These are phyloP conservation scores for Luscinia luscinia DNA, from an alignment of 2,797 vertebrate genomes.

Conservation along the genomic window DNA sequence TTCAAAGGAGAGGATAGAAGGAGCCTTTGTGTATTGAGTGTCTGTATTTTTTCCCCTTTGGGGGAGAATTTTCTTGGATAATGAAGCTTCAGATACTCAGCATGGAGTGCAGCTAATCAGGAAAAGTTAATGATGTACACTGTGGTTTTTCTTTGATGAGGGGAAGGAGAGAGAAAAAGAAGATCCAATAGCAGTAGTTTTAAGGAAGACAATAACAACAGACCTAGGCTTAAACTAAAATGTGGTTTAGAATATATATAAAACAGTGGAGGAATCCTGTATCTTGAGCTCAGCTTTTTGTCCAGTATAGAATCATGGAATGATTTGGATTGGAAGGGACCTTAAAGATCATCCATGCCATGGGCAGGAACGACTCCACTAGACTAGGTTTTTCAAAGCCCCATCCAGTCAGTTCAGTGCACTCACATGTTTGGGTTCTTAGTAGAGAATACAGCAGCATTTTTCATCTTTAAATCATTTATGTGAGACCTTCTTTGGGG, in stretches of 20 bases:
- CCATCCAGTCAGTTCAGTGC: not conserved
- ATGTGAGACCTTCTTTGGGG: not conserved
- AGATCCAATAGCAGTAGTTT: not conserved
- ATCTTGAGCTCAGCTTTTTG: not conserved
- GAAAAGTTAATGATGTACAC: not conserved
- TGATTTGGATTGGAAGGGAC: not conserved
- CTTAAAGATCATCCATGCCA: not conserved
- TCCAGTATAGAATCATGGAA: not conserved
- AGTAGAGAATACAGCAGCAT: not conserved
- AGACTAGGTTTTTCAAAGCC: accelerated
- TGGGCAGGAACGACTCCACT: too few species aligned
- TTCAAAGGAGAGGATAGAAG: not conserved
- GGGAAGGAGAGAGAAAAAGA: not conserved
- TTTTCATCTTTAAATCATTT: not conserved
- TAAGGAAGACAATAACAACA: not conserved
- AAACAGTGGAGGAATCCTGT: not conserved
- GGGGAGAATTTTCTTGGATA: not conserved
- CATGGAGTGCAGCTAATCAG: not conserved
- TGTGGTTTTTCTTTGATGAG: not conserved
- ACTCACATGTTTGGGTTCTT: not conserved
- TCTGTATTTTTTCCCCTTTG: not conserved
- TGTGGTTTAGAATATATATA: not conserved
- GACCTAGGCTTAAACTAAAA: not conserved
- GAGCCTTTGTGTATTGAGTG: not conserved
- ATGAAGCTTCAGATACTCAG: not conserved